Percentiles rank a stretch among this genome's conserved stretches.
Evolutionary conservation across 1,140 invertebrate genomes (phyloP).

Genomic region (Maconellicoccus hirsutus): DNA sequence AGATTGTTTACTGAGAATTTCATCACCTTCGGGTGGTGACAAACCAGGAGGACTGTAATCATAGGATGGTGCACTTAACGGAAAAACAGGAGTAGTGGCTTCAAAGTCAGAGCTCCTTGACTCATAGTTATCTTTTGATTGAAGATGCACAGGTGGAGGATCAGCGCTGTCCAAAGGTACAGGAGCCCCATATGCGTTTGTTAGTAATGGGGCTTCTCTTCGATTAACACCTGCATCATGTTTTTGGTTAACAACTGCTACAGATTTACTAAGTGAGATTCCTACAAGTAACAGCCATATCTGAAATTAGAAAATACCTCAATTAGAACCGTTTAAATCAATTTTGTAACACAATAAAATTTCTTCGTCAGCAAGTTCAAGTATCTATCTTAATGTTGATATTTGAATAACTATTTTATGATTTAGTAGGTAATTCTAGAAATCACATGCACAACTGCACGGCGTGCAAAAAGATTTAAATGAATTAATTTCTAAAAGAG

Average conservation of each 20-base stretch:
- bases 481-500: too few relatives aligned
- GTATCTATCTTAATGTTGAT: too few relatives aligned
- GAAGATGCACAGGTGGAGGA: constrained; percentile 28
- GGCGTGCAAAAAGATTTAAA: too few relatives aligned
- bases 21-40: constrained; percentile 30
- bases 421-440: too few relatives aligned
- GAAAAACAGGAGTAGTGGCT: constrained; percentile 2
- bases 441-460: too few relatives aligned
- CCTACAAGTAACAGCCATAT: neutral
- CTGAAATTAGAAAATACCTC: too few relatives aligned
- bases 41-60: constrained; percentile 27
- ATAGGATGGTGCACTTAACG: neutral
- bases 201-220: constrained; percentile 32
- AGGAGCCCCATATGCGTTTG: constrained; percentile 28
- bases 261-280: neutral
- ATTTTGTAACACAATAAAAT: too few relatives aligned
- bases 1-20: constrained; percentile 35
- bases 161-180: constrained; percentile 25
- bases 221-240: neutral
- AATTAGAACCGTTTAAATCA: too few relatives aligned
- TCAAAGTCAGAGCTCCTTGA: constrained; percentile 28
- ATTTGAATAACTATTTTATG: too few relatives aligned
- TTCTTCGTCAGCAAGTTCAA: too few relatives aligned
- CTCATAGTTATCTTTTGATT: constrained; percentile 31
- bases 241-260: constrained; percentile 2